Base-by-base conservation (phyloP, 2,888 invertebrate species). In the Netelia melanura region DNA sequence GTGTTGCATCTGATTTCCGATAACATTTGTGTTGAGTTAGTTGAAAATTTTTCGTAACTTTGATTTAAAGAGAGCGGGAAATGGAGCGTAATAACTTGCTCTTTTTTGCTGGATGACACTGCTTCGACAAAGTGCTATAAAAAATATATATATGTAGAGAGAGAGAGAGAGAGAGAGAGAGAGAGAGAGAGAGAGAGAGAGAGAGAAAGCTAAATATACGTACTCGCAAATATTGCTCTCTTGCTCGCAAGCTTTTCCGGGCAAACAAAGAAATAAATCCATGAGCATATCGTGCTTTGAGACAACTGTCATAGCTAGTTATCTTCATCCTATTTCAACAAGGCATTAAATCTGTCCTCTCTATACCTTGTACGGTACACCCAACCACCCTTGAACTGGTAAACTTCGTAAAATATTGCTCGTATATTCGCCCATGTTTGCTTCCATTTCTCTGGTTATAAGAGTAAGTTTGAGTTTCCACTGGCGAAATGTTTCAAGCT, bases 181-280 rank as follows among this genome's bases (percentile, higher is more conserved):
- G 30, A 30, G 30, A 30, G 1, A 30, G 30, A 30, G 30, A 30
- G 30, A 17, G n/a, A 30, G 30, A 30, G 30, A 30, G 1, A 30
- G 30, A 30, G 30, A 30, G 30, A 17, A 5, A 30, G 30, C 3
- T 1, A 30, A 30, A 30, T 30, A 30, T 5, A 30, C 30, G 30
- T 30, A 5, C 30, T 17, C 6, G 48, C 5, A 52, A 52, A 43
- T 6, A 75, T 72, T 61, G 56, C 25, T 43, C 23, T 10, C 44
- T 72, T 14, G 11, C 21, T 21, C 5, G 25, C 25, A 14, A 67
- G 43, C 58, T 44, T 80, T 78, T 78, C 64, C 62, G 74, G 79
- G 88, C 88, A 89, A 89, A 88, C 88, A 89, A 86, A 86, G 82
- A 80, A 71, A 88, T 89, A 89, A 89, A 90, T 89, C 64, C 23